These are phyloP conservation scores for Tenthredo mesomela DNA, from an alignment of 2,888 invertebrate genomes.

Conservation along the genomic window DNA sequence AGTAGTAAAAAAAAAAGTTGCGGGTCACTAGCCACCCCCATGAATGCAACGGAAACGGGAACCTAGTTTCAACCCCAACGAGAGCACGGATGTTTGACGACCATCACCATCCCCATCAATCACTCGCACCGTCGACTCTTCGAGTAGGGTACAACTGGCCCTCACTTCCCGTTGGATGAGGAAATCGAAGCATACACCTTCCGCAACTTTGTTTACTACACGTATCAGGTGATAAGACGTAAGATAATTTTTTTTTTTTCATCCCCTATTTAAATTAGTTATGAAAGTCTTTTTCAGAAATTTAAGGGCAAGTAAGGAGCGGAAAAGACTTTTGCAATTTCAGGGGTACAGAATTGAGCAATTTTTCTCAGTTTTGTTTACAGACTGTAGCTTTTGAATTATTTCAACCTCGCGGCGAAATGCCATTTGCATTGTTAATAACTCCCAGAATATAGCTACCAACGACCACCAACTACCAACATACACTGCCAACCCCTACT, in stretches of 20 bases:
- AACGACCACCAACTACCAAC: slow-evolving; percentile 1
- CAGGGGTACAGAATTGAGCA: slow-evolving; percentile 61
- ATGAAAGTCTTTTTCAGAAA: background rate
- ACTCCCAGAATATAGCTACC: background rate
- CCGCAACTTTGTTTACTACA: background rate
- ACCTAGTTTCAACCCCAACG: slow-evolving; percentile 5
- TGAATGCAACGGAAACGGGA: slow-evolving; percentile 12
- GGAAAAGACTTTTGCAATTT: slow-evolving; percentile 56
- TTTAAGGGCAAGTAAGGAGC: background rate
- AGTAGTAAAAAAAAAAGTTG: background rate
- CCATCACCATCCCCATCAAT: slow-evolving; percentile 35
- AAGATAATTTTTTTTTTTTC: background rate
- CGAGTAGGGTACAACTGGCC: slow-evolving; percentile 6
- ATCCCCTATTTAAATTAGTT: background rate
- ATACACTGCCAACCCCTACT: background rate
- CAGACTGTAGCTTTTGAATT: slow-evolving; percentile 53
- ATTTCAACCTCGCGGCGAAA: slow-evolving; percentile 52
- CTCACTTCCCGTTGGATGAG: background rate
- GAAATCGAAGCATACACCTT: background rate
- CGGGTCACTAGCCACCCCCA: slow-evolving; percentile 25
- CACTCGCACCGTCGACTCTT: slow-evolving; percentile 27
- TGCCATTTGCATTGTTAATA: slow-evolving; percentile 63
- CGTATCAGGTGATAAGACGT: background rate
- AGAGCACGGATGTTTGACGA: slow-evolving; percentile 20
- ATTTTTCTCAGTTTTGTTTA: slow-evolving; percentile 67